These are phyloP conservation scores for Monoplex corrugatus DNA, from an alignment of 2,888 invertebrate species.

Conservation along the genomic window DNA sequence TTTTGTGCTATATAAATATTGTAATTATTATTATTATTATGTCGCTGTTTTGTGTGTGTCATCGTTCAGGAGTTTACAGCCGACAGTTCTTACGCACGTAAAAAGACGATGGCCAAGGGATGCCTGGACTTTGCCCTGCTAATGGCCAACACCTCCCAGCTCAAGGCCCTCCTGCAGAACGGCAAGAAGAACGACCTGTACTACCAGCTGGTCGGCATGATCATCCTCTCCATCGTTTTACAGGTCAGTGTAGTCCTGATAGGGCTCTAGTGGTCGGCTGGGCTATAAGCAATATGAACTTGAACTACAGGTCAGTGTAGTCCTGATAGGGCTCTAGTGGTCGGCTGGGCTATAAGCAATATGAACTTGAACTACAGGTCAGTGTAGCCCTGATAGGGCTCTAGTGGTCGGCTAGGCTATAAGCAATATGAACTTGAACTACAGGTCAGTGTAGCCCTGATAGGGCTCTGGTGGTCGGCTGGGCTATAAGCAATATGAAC, in stretches of 20 bases:
- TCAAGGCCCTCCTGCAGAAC: conserved; percentile 61
- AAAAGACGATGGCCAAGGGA: conserved; percentile 72
- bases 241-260: background rate
- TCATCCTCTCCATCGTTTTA: background rate
- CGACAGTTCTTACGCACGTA: conserved; percentile 62
- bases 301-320: no score
- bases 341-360: no score
- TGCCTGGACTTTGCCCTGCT: conserved; percentile 70
- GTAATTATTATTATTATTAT: background rate
- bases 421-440: no score
- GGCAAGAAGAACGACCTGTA: conserved; percentile 17
- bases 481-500: no score
- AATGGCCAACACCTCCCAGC: conserved; percentile 71
- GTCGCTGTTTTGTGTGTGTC: background rate
- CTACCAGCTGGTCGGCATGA: background rate
- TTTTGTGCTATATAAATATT: background rate
- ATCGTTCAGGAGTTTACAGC: conserved; percentile 15
- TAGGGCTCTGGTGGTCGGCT: no score
- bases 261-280: no score
- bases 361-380: no score
- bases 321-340: no score
- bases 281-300: no score
- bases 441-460: no score
- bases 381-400: no score
- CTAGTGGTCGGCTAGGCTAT: no score